These are phyloP conservation scores for Campoplex nolae DNA, from an alignment of 2,888 invertebrate genomes.

Conservation along the genomic window DNA sequence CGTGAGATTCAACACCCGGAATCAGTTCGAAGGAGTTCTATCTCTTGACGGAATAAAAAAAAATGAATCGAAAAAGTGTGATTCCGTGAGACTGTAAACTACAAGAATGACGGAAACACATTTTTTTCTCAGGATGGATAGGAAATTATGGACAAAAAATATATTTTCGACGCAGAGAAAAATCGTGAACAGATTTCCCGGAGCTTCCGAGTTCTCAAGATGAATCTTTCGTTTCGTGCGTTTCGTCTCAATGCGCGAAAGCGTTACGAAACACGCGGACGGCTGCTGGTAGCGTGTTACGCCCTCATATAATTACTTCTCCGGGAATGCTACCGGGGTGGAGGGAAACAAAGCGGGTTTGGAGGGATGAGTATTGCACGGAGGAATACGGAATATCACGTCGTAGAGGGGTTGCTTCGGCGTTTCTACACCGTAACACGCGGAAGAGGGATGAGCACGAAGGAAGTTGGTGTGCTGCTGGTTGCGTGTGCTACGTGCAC, in stretches of 20 bases:
- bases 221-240: constrained; percentile 47
- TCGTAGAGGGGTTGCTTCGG: constrained; percentile 57
- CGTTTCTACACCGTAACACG: constrained; percentile 53
- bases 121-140: too few relatives aligned
- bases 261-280: constrained; percentile 55
- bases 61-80: neutral
- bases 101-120: too few relatives aligned
- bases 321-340: constrained; percentile 63
- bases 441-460: constrained; percentile 37
- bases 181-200: neutral
- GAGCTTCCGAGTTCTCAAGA: constrained; percentile 25
- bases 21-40: constrained; percentile 19
- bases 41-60: neutral
- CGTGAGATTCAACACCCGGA: constrained; percentile 12
- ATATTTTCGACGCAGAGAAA: neutral
- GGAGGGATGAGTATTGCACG: constrained; percentile 28
- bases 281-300: constrained; percentile 77
- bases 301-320: constrained; percentile 82
- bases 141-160: neutral
- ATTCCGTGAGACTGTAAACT: neutral
- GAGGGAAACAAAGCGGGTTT: constrained; percentile 34
- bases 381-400: constrained; percentile 53
- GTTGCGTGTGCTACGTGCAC: constrained; percentile 66
- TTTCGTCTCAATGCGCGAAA: constrained; percentile 33
- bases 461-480: constrained; percentile 38